These are phyloP conservation scores for Physeter macrocephalus DNA, from an alignment of 2,113 vertebrate genomes.

Conservation along the genomic window DNA sequence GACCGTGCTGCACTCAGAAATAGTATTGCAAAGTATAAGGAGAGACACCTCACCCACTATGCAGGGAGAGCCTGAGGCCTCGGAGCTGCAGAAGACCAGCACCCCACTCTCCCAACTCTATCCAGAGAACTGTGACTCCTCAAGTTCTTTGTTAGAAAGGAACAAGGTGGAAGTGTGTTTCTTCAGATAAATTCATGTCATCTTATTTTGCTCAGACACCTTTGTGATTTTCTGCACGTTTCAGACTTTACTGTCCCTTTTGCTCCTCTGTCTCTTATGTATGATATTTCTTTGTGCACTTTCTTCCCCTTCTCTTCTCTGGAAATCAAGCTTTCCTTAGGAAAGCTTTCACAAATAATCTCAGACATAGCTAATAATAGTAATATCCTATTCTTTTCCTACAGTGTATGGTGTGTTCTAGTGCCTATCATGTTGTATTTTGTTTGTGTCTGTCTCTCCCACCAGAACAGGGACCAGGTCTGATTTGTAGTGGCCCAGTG, in stretches of 20 bases:
- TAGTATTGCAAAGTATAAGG: not conserved
- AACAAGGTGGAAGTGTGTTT: not conserved
- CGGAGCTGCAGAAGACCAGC: not conserved
- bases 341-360: not conserved
- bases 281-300: not conserved
- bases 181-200: not conserved
- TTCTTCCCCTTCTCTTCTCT: not conserved
- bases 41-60: not conserved
- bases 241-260: not conserved
- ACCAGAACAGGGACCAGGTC: not conserved
- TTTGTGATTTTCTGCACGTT: not conserved
- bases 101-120: rapidly evolving
- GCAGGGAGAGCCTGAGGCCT: not conserved
- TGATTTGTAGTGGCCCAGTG: not conserved
- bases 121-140: not conserved
- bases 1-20: not conserved
- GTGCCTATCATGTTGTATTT: not conserved
- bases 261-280: not conserved
- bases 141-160: not conserved
- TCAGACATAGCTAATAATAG: not conserved
- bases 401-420: rapidly evolving
- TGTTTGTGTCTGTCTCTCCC: not conserved
- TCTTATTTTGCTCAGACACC: not conserved
- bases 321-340: not conserved
- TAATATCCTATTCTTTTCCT: not conserved